Conservation (phyloP, 1,140 invertebrate genomes). For the Popillia japonica region DNA sequence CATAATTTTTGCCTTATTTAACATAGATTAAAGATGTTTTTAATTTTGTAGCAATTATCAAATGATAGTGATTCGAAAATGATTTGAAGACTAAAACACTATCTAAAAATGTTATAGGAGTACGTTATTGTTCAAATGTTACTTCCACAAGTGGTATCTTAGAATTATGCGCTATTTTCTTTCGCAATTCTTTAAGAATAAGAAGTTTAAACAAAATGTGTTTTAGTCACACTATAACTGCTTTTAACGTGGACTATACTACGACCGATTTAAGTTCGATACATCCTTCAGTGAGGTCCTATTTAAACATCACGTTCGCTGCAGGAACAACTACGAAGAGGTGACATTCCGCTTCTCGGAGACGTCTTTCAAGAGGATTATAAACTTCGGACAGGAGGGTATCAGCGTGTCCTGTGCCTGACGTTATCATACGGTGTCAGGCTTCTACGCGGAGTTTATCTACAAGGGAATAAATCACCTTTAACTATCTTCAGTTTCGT, state of each 20-base stretch:
- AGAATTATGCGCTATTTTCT: too few species aligned
- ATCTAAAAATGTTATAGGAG: too few species aligned
- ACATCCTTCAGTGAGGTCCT: conserved; percentile 48
- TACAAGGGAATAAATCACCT: conserved; percentile 55
- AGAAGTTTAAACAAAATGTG: background rate
- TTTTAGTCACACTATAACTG: background rate
- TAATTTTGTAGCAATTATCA: too few species aligned
- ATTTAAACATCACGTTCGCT: background rate
- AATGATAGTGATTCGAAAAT: too few species aligned
- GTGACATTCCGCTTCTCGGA: conserved; percentile 41
- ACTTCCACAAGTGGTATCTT: too few species aligned
- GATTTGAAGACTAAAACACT: too few species aligned
- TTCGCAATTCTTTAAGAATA: too few species aligned
- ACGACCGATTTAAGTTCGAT: conserved; percentile 50
- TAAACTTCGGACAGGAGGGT: conserved; percentile 46
- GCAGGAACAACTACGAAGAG: conserved; percentile 15
- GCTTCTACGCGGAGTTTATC: conserved; percentile 50
- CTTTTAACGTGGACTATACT: conserved; percentile 16
- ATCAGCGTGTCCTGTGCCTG: conserved; percentile 50
- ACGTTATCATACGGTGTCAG: conserved; percentile 51
- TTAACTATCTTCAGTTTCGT: conserved; percentile 29
- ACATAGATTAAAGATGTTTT: too few species aligned
- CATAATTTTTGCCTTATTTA: too few species aligned
- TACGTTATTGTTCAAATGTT: too few species aligned
- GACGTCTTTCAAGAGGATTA: conserved; percentile 45